Evolutionary conservation across 2,113 vertebrate species (phyloP).

Genomic region (Lanius ludovicianus): DNA sequence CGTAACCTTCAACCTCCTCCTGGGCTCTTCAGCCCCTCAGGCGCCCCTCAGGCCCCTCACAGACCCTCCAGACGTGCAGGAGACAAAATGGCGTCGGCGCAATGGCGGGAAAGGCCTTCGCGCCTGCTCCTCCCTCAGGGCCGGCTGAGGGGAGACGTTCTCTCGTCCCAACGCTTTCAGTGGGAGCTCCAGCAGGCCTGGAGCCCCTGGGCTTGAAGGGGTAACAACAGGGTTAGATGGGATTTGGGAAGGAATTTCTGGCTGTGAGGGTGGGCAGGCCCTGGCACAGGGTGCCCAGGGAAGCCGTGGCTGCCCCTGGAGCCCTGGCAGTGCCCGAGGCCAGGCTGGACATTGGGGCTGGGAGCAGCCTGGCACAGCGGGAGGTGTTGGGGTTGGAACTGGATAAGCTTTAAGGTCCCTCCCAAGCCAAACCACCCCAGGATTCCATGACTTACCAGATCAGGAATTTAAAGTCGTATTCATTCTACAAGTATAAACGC

Average conservation of each 20-base stretch:
- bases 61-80: fast-evolving
- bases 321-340: background rate
- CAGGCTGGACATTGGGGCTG: fast-evolving
- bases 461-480: background rate
- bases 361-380: fast-evolving
- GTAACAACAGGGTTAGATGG: fast-evolving
- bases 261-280: fast-evolving
- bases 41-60: background rate
- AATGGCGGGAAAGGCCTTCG: background rate
- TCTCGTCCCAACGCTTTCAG: background rate
- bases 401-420: background rate
- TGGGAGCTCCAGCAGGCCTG: fast-evolving
- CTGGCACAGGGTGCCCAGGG: background rate
- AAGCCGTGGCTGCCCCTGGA: background rate
- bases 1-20: background rate
- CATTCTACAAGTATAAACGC: background rate
- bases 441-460: background rate
- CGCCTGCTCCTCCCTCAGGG: background rate
- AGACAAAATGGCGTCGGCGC: background rate
- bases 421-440: background rate
- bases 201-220: fast-evolving
- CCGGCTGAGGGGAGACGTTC: background rate
- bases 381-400: background rate
- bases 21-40: background rate
- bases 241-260: background rate